A percentile compares a stretch with the other conserved stretches of the same genome.
phyloP scores from a whole-genome alignment of 2,113 vertebrate genomes.

The Odobenus rosmarus region DNA sequence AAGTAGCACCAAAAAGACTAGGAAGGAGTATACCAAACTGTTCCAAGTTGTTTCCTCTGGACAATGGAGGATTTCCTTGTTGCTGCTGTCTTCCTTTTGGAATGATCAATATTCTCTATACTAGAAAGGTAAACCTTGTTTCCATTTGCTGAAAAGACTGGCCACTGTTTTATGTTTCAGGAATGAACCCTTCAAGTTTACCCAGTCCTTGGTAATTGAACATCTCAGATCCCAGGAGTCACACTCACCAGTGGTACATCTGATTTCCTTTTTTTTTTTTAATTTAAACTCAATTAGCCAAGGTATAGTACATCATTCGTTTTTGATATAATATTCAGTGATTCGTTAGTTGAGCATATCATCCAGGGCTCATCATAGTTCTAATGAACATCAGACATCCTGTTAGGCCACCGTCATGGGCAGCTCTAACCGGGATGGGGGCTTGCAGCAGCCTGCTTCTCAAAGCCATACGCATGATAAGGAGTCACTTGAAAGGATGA shows the following conservation, averaged over 20 bases:
- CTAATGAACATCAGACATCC: background rate
- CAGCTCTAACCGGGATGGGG: background rate
- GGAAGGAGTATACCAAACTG: background rate
- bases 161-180: background rate
- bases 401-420: background rate
- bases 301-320: background rate
- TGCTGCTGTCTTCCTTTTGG: too few relatives aligned
- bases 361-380: background rate
- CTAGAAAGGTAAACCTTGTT: background rate
- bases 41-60: background rate
- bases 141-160: background rate
- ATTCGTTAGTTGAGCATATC: background rate
- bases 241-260: background rate
- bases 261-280: background rate
- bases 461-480: background rate
- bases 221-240: rapidly evolving
- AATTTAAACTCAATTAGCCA: background rate
- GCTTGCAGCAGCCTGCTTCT: background rate
- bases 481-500: background rate
- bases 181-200: background rate
- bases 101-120: background rate
- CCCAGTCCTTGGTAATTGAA: background rate
- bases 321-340: background rate
- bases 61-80: background rate
- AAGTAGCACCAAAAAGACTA: background rate